phyloP scores from a whole-genome alignment of 2,797 vertebrate genomes.

The Acrocephalus scirpaceus region DNA sequence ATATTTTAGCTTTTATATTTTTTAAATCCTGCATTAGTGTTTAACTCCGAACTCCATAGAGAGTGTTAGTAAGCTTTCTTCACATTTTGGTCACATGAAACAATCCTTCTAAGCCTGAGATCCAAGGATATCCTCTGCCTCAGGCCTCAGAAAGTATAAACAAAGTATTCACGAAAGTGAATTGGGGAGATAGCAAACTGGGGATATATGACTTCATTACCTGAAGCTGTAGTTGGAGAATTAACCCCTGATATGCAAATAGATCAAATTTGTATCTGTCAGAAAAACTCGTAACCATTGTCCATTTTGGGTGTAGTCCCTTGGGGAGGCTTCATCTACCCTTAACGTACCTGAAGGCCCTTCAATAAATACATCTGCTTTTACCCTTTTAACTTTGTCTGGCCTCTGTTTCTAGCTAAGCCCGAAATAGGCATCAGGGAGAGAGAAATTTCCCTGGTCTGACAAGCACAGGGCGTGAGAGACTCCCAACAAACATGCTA shows the following conservation, averaged over 20 bases:
- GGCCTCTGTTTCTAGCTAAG: background rate
- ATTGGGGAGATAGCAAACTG: background rate
- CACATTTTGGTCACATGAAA: background rate
- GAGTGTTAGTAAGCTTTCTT: background rate
- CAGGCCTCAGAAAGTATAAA: background rate
- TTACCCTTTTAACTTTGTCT: background rate
- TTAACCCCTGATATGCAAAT: background rate
- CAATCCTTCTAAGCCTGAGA: background rate
- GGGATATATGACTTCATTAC: background rate
- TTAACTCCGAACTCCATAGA: background rate
- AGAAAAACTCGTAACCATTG: background rate
- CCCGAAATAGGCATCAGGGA: rapidly evolving
- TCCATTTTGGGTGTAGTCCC: background rate
- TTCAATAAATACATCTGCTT: background rate
- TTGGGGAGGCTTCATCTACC: background rate
- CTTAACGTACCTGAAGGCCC: background rate
- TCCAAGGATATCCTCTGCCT: background rate
- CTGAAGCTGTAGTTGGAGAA: background rate
- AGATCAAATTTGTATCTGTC: background rate
- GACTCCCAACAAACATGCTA: background rate
- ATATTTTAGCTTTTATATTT: background rate
- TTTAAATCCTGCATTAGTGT: background rate
- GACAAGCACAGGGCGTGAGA: background rate
- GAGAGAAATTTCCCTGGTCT: background rate
- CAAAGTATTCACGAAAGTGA: background rate